These are phyloP conservation scores for Mus pahari DNA, from an alignment of 2,113 vertebrate species.

Conservation along the genomic window DNA sequence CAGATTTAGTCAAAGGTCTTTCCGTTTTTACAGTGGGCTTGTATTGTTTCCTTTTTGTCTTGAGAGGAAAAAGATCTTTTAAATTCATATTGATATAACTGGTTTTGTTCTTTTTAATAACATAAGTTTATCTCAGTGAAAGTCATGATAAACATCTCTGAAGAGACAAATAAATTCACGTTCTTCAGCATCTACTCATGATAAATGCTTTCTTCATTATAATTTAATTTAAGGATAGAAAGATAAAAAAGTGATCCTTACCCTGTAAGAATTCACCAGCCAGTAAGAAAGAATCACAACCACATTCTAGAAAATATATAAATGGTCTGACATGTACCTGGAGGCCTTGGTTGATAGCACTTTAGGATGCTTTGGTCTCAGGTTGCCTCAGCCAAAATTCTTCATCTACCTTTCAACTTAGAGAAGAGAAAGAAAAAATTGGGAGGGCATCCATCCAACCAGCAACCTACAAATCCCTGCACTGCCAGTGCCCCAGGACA, in stretches of 20 bases:
- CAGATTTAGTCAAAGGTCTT: constrained; percentile 66
- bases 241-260: not conserved
- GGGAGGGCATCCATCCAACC: too few relatives aligned
- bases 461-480: not conserved
- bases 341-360: not conserved
- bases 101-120: constrained; percentile 59
- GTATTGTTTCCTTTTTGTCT: not conserved
- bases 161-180: constrained; percentile 23
- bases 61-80: constrained; percentile 17
- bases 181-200: not conserved
- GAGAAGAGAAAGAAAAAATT: not conserved
- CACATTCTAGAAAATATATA: not conserved
- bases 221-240: constrained; percentile 60
- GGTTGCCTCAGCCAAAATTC: not conserved
- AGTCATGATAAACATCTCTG: constrained; percentile 16
- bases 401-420: not conserved
- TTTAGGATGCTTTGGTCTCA: not conserved
- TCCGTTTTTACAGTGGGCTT: constrained; percentile 2
- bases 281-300: constrained; percentile 31
- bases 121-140: constrained; percentile 31
- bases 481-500: not conserved
- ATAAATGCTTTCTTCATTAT: not conserved
- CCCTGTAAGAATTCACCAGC: not conserved
- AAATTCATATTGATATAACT: constrained; percentile 25
- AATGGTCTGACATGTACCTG: not conserved